Evolutionary conservation across 2,797 vertebrate species (phyloP).

Genomic region (Falco peregrinus): DNA sequence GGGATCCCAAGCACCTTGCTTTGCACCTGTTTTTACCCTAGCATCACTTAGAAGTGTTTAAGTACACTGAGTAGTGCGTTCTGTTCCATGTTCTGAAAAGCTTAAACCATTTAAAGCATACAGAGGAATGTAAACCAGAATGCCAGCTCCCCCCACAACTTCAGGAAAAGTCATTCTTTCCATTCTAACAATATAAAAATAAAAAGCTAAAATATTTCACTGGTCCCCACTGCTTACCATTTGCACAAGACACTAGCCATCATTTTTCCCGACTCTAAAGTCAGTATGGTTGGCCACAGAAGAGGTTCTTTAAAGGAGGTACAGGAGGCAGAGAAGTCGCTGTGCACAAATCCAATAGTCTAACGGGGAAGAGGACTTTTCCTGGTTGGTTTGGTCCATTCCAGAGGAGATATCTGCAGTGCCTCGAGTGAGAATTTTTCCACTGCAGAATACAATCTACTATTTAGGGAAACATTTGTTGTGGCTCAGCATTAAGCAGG

Average conservation of each 20-base stretch:
- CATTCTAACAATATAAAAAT: not conserved
- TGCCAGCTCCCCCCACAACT: accelerated
- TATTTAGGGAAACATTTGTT: not conserved
- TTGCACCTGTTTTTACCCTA: not conserved
- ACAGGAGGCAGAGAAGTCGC: not conserved
- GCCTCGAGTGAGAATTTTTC: not conserved
- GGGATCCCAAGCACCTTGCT: not conserved
- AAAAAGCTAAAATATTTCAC: not conserved
- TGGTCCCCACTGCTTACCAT: not conserved
- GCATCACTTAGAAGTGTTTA: not conserved
- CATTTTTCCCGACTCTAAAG: not conserved
- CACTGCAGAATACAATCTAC: not conserved
- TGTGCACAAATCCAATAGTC: not conserved
- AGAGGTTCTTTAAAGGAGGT: not conserved
- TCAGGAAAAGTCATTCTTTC: not conserved
- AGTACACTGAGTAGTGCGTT: not conserved
- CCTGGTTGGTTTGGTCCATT: not conserved
- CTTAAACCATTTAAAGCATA: not conserved
- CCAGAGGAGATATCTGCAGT: not conserved
- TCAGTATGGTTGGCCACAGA: no score
- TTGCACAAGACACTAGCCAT: not conserved
- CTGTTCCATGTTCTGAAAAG: not conserved
- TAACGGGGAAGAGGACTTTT: not conserved
- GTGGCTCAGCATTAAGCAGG: not conserved
- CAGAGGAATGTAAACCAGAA: not conserved